phyloP scores from a whole-genome alignment of 2,797 vertebrate species.

The Glyptemys insculpta region DNA sequence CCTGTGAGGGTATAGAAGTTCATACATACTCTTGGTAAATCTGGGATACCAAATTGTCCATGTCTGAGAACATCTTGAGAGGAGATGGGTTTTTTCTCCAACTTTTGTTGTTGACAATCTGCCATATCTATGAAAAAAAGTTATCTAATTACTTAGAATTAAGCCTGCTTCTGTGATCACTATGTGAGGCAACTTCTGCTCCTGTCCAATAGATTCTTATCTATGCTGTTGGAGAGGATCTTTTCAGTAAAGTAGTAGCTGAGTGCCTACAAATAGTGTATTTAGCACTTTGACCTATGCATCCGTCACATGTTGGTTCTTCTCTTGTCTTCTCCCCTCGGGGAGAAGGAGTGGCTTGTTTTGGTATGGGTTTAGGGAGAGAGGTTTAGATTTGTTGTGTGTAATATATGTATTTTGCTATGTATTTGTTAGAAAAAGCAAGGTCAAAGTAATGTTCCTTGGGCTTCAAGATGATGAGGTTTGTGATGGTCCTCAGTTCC shows the following conservation, averaged over 20 bases:
- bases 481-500: neutral
- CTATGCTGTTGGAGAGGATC: no score
- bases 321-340: neutral
- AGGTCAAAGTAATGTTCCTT: accelerated
- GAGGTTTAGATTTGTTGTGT: neutral
- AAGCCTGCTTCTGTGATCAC: neutral
- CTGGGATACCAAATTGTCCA: neutral
- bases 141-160: neutral
- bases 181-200: neutral
- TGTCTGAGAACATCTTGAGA: neutral
- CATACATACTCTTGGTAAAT: neutral
- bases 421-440: neutral
- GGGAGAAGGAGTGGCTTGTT: neutral
- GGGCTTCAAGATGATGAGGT: neutral
- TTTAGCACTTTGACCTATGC: neutral
- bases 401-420: neutral
- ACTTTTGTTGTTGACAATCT: neutral
- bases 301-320: neutral
- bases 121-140: neutral
- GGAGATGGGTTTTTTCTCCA: neutral
- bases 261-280: neutral
- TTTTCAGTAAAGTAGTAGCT: no score
- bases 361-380: neutral
- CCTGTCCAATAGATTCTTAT: neutral
- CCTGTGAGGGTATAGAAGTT: neutral